phyloP scores from a whole-genome alignment of 1,140 invertebrate species.

The Chlorops oryzae region DNA sequence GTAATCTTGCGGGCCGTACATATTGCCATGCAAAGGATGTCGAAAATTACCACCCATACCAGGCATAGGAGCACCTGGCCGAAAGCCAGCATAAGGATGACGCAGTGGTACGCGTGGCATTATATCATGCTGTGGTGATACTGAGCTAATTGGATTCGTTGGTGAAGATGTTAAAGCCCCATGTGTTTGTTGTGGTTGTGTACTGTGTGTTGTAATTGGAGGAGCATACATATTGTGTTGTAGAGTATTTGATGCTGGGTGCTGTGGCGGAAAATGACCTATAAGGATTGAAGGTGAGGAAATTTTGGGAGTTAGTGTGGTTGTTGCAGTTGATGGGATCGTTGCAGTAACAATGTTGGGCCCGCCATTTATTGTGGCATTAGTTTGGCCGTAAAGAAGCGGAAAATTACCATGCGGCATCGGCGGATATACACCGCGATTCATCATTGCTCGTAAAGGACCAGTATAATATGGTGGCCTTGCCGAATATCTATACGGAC shows the following conservation, averaged over 20 bases:
- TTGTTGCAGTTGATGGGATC: conserved; percentile 21
- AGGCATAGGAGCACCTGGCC: conserved; percentile 1
- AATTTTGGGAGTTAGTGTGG: conserved; percentile 23
- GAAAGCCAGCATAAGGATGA: conserved; percentile 14
- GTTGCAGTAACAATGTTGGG: conserved; percentile 14
- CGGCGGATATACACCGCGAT: too few relatives aligned
- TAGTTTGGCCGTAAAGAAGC: conserved; percentile 12
- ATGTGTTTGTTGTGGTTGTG: conserved; percentile 8
- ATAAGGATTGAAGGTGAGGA: conserved; percentile 20
- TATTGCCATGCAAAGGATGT: conserved; percentile 7
- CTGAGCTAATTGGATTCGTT: conserved; percentile 30
- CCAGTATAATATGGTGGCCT: background rate
- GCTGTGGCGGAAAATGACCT: conserved; percentile 34
- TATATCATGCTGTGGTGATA: too few relatives aligned
- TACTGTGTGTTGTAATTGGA: conserved; percentile 21
- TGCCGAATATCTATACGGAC: background rate
- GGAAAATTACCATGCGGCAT: conserved; percentile 19
- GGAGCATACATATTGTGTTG: conserved; percentile 24
- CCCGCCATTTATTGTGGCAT: conserved; percentile 5
- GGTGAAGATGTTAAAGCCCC: conserved; percentile 22
- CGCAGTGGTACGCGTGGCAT: conserved; percentile 2
- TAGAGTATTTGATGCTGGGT: conserved; percentile 21
- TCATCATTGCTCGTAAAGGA: conserved; percentile 2
- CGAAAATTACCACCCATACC: conserved; percentile 10
- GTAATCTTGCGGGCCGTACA: conserved; percentile 16